phyloP scores from a whole-genome alignment of 2,113 vertebrate genomes.

The Coturnix japonica region DNA sequence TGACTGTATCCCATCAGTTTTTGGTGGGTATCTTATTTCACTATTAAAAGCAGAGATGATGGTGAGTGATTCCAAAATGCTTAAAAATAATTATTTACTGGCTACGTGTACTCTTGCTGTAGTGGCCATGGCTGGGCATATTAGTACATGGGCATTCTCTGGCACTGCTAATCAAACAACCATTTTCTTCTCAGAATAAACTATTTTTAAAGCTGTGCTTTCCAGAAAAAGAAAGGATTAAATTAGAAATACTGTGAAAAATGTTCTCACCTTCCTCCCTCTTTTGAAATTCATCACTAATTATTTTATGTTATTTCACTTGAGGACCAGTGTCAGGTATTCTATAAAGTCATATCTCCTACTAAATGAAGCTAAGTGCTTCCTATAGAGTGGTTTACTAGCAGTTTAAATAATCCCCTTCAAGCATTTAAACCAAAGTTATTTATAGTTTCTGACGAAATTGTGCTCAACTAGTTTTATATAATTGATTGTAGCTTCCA shows the following conservation, averaged over 20 bases:
- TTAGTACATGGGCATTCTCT: background rate
- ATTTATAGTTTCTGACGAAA: background rate
- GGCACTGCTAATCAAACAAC: background rate
- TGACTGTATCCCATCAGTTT: background rate
- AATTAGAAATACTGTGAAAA: background rate
- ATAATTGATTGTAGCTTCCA: background rate
- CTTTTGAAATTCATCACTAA: background rate
- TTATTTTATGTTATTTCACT: background rate
- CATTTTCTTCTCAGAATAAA: background rate
- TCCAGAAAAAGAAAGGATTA: background rate
- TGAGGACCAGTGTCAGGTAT: background rate
- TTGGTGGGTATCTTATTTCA: background rate
- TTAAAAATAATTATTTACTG: background rate
- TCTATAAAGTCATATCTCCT: background rate
- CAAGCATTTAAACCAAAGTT: background rate
- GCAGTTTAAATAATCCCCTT: background rate
- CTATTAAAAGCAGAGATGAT: background rate
- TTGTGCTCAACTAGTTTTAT: background rate
- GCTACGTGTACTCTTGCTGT: background rate
- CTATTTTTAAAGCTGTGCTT: background rate
- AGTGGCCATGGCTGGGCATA: background rate
- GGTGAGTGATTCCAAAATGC: background rate
- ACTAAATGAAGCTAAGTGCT: background rate
- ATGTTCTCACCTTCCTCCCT: background rate
- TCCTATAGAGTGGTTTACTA: background rate